Evolutionary conservation across 2,797 vertebrate species (phyloP), one percentile per base, ranked within the genome.

Genomic region (Synaphobranchus kaupii): DNA sequence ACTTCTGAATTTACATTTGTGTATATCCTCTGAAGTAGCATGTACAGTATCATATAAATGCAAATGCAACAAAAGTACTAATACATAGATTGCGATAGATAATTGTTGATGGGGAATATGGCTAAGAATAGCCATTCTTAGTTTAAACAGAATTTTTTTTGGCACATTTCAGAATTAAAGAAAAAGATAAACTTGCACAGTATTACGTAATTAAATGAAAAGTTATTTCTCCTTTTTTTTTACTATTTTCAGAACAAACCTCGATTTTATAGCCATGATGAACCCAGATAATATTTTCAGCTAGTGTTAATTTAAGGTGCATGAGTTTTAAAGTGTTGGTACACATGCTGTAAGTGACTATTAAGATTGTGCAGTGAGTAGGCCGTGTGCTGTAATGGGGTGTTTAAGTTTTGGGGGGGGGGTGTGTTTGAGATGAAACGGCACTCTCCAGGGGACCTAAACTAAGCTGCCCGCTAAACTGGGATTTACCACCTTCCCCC

Each of bases 391-490:
- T 25, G 25, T 47, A 44, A 39, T 20, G 39, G 34, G 39, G 73
- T 47, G 73, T 78, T 31, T 78, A 17, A 78, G 73, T 78, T 20
- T 78, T 10, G 47, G 20, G 48, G 87, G 88, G 86, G 85, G 52
- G 15, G 47, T 84, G 89, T 90, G 89, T 89, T 60, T 87, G 86
- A 89, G 89, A 91, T 90, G 84, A 78, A 71, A 83, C 88, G 47
- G 54, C 83, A 73, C 88, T 91, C 89, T 76, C 50, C 22, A 80
- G 86, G 89, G 88, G 87, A 78, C 87, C 88, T 86, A 88, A 66
- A 63, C 82, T 90, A 87, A 90, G 88, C 89, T 73, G 87, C 88
- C 86, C 85, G 58, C 84, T 89, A 90, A 90, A 89, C 86, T 83
- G 80, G 90, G 88, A 90, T 91, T 91, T 90, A 91, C 84, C 83